Percentiles rank a stretch among this genome's conserved stretches.
Conservation (phyloP, 1,140 invertebrate genomes). For the Cydia strobilella region DNA sequence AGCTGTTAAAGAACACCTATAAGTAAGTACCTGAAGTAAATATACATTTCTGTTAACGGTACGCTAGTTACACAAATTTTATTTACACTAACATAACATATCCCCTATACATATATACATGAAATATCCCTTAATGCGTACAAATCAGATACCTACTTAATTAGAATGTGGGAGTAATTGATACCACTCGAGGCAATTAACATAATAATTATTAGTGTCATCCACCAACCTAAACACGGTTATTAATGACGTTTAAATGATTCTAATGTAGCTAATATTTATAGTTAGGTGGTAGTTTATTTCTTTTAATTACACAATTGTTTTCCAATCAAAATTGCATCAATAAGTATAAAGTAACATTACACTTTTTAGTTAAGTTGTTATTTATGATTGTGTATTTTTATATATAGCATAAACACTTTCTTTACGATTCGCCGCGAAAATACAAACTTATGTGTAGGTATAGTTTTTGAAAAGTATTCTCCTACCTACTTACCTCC, state of each 20-base stretch:
- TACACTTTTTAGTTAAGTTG: too few species aligned
- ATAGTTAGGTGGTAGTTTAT: too few species aligned
- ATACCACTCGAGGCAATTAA: constrained; percentile 2
- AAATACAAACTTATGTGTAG: too few species aligned
- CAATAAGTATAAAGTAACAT: background rate
- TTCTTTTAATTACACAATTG: too few species aligned
- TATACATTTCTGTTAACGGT: background rate
- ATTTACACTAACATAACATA: background rate
- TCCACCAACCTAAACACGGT: background rate
- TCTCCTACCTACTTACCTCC: too few species aligned
- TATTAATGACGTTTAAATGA: constrained; percentile 9
- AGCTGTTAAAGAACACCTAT: background rate
- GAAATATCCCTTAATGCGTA: constrained; percentile 9
- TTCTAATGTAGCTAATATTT: background rate
- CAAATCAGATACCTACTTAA: constrained; percentile 6
- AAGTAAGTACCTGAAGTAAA: background rate
- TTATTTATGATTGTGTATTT: too few species aligned
- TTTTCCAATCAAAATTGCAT: too few species aligned
- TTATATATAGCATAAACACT: too few species aligned
- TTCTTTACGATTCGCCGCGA: too few species aligned
- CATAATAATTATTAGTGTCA: constrained; percentile 17
- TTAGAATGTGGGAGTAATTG: constrained; percentile 13
- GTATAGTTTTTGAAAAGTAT: too few species aligned
- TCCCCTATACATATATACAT: background rate
- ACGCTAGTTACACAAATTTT: background rate